Percentiles rank a stretch among this genome's conserved stretches.
Conservation (phyloP, 1,140 invertebrate species). For the Harlomillsia oculata region DNA sequence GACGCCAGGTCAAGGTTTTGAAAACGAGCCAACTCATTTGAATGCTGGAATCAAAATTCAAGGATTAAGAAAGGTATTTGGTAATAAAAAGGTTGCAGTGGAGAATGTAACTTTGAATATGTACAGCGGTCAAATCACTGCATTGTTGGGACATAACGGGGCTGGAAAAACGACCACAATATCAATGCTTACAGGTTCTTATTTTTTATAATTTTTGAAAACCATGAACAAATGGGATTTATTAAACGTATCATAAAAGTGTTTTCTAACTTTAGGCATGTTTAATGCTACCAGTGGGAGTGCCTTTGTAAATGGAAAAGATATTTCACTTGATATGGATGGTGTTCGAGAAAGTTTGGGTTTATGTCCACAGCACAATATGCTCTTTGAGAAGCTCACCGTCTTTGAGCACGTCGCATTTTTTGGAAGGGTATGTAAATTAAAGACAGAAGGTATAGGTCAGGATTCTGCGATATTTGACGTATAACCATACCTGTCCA, state of each 20-base stretch:
- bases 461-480: too few species aligned
- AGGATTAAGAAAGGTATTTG: slow-evolving; percentile 15
- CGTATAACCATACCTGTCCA: too few species aligned
- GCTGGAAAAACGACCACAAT: slow-evolving; percentile 75
- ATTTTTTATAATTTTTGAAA: too few species aligned
- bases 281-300: slow-evolving; percentile 52
- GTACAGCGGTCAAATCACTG: slow-evolving; percentile 27
- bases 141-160: slow-evolving; percentile 57
- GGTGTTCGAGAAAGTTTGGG: slow-evolving; percentile 61
- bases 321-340: slow-evolving; percentile 51
- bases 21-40: slow-evolving; percentile 1
- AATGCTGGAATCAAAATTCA: slow-evolving; percentile 6
- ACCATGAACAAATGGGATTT: not conserved
- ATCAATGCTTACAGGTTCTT: slow-evolving; percentile 69
- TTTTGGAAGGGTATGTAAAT: too few species aligned
- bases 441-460: too few species aligned
- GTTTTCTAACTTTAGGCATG: slow-evolving; percentile 45
- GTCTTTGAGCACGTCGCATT: slow-evolving; percentile 82
- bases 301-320: slow-evolving; percentile 54
- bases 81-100: slow-evolving; percentile 35
- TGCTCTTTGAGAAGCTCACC: slow-evolving; percentile 79
- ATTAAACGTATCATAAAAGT: not conserved
- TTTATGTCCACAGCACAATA: slow-evolving; percentile 89
- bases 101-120: slow-evolving; percentile 21
- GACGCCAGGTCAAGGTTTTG: not conserved